Base-by-base conservation (phyloP, 2,888 invertebrate species). In the Pharmacophagus antenor region DNA sequence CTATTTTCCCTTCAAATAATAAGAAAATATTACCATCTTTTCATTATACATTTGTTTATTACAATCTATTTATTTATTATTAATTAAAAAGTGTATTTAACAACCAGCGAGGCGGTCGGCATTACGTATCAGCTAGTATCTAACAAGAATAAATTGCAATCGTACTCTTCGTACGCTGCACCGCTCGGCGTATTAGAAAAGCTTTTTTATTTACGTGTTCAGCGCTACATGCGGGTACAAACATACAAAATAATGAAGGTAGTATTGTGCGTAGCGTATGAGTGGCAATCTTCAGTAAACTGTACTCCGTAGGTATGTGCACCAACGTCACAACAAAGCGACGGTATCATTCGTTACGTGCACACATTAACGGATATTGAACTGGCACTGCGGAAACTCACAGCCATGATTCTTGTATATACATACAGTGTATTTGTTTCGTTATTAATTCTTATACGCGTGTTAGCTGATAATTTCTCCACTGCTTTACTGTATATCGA, bases 211-310 rank as follows among this genome's bases (percentile, higher is more conserved):
- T 3, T 5, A 20, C n/a, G 42, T 23, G 47, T 47, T 31, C 7
- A 48, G 15, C 18, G 47, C 31, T 31, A 10, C 23, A 48, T 15
- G 15, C 25, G 20, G 17, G 55, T 46, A 51, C 44, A 21, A 58
- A 51, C 52, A 56, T n/a, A 37, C 18, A 46, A 37, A 47, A 57
- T 50, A 52, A 52, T 51, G 44, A 57, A 27, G 25, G 23, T 21
- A 23, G 41, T 42, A 53, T 44, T 37, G 18, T 52, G 27, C 27
- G 12, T 12, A n/a, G n/a, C 46, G 17, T 37, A 4, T 42, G 17
- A 58, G 46, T 52, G 44, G 37, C 44, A 52, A 52, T 58, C 58
- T 58, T 22, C n/a, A 20, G 46, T 37, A 52, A 52, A 52, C 31
- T 47, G 37, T 47, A 52, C 17, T 18, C 31, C 20, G 23, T 52